Percentiles rank a stretch among this genome's conserved stretches.
phyloP scores from a whole-genome alignment of 1,140 invertebrate species.

The Achatina immaculata region DNA sequence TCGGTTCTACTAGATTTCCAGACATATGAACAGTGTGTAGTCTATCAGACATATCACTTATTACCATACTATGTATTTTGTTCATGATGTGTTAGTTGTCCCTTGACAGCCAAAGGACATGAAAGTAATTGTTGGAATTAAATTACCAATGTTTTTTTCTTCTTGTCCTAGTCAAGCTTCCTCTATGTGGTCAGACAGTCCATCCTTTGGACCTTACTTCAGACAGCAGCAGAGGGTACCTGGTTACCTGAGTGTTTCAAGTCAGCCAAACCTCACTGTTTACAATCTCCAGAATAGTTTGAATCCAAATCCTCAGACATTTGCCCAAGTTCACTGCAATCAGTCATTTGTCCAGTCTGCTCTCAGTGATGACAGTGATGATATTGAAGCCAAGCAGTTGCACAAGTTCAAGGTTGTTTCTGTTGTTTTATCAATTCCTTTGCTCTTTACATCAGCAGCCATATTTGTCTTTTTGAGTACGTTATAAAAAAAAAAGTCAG shows the following conservation, averaged over 20 bases:
- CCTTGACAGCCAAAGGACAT: background rate
- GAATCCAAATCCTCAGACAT: background rate
- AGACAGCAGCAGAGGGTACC: background rate
- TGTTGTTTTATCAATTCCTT: background rate
- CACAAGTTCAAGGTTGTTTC: background rate
- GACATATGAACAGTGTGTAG: no score
- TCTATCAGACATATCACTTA: no score
- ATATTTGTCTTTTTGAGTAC: background rate
- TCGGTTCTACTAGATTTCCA: no score
- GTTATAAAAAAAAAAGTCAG: background rate
- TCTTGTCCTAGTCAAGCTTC: background rate
- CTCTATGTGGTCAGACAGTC: constrained; percentile 8
- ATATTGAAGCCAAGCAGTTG: background rate
- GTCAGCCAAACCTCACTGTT: constrained; percentile 23
- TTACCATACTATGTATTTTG: no score
- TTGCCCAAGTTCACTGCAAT: background rate
- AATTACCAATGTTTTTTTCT: no score
- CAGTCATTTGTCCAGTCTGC: constrained; percentile 1
- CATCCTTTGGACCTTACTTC: background rate
- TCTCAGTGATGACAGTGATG: background rate
- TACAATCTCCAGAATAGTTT: background rate
- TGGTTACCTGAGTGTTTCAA: background rate
- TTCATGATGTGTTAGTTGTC: background rate
- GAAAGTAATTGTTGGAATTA: no score
- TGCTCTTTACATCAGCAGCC: background rate